phyloP scores from a whole-genome alignment of 2,797 vertebrate species.

The Ctenopoma kingsleyae region DNA sequence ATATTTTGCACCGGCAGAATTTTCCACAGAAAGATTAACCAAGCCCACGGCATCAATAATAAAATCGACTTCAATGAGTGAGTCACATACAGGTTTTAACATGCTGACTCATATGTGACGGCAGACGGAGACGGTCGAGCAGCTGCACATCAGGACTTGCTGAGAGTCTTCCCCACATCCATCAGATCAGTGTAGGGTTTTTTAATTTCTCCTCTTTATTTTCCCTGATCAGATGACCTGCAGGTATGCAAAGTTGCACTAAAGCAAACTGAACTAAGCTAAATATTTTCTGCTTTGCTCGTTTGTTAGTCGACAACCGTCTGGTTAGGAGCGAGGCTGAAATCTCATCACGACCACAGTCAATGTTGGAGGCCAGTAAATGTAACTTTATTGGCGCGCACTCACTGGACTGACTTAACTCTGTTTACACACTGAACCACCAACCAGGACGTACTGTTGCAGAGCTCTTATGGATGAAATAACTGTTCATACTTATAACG shows the following conservation, averaged over 20 bases:
- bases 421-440: not conserved
- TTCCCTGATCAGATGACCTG: no score
- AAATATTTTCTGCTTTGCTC: no score
- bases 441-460: no score
- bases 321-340: no score
- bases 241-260: no score
- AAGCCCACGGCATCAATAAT: not conserved
- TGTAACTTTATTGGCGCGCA: not conserved
- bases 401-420: not conserved
- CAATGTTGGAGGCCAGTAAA: not conserved
- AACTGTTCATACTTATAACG: not conserved
- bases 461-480: not conserved
- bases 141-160: slow-evolving; percentile 56
- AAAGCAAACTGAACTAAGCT: no score
- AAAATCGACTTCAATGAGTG: not conserved
- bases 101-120: slow-evolving; percentile 28
- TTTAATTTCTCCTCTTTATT: not conserved
- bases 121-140: slow-evolving; percentile 3
- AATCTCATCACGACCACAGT: no score
- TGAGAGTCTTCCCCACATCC: not conserved
- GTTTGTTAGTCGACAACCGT: no score
- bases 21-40: not conserved
- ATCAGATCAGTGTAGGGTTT: not conserved
- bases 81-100: slow-evolving; percentile 55
- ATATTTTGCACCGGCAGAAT: not conserved